Evolutionary conservation across 2,888 invertebrate species (phyloP).

Genomic region (Cheilosia scutellata): DNA sequence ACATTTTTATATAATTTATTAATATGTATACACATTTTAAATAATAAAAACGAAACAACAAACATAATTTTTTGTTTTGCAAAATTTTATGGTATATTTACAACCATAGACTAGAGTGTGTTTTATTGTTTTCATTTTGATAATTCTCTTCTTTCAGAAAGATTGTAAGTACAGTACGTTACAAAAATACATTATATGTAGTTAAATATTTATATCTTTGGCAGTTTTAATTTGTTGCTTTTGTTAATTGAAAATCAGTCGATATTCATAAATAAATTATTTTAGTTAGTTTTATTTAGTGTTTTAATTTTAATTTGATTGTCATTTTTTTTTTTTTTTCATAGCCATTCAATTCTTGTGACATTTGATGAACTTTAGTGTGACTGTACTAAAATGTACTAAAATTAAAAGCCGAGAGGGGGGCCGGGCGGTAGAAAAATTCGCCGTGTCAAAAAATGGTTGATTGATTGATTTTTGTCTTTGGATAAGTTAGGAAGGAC

Average conservation of each 20-base stretch:
- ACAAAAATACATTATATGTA: slow-evolving; percentile 12
- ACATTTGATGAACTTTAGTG: no score
- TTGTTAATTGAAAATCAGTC: slow-evolving; percentile 72
- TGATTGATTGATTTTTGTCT: no score
- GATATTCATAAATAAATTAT: slow-evolving; percentile 40
- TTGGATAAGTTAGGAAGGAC: no score
- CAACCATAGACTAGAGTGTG: slow-evolving; percentile 71
- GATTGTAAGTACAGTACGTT: slow-evolving; percentile 5
- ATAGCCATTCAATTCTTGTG: no score
- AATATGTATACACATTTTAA: slow-evolving; percentile 57
- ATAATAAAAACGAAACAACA: slow-evolving; percentile 24
- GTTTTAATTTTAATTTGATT: neutral
- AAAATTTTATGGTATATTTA: slow-evolving; percentile 64
- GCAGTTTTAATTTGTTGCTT: slow-evolving; percentile 64
- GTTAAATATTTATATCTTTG: slow-evolving; percentile 55
- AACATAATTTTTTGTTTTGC: slow-evolving; percentile 26
- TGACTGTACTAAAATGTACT: no score
- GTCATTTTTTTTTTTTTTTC: no score
- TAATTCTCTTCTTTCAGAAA: neutral
- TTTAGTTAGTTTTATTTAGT: slow-evolving; percentile 34
- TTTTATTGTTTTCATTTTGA: slow-evolving; percentile 43
- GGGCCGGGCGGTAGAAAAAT: no score
- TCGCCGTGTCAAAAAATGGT: no score
- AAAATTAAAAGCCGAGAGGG: no score
- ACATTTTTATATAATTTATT: slow-evolving; percentile 67